phyloP scores from a whole-genome alignment of 2,797 vertebrate genomes.

The Tapirus indicus region DNA sequence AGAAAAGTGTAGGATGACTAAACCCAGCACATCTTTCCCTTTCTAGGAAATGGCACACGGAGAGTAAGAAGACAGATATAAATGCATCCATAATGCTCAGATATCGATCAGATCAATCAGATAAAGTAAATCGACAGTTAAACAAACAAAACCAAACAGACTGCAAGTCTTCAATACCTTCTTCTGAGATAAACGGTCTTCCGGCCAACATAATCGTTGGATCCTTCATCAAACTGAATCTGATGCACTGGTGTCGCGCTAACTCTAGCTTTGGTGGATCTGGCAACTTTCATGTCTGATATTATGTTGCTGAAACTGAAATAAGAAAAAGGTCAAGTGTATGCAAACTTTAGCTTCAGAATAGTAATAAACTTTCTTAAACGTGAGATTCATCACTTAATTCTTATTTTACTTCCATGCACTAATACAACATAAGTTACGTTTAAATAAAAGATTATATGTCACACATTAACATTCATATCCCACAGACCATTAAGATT shows the following conservation, averaged over 20 bases:
- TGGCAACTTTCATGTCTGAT: constrained; percentile 93
- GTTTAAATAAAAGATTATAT: not conserved
- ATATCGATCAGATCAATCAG: not conserved
- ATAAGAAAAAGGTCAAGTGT: constrained; percentile 62
- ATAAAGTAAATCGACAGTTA: not conserved
- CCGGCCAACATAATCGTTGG: constrained; percentile 74
- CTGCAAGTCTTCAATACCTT: constrained; percentile 81
- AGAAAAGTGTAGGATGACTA: not conserved
- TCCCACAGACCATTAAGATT: not conserved
- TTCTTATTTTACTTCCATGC: constrained; percentile 17
- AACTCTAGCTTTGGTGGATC: constrained; percentile 68
- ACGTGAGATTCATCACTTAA: not conserved
- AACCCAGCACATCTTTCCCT: not conserved
- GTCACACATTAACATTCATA: constrained; percentile 29
- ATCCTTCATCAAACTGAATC: constrained; percentile 91
- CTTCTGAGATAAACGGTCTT: not conserved
- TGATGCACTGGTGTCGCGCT: constrained; percentile 78
- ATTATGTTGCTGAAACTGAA: constrained; percentile 90
- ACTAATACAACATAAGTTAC: not conserved
- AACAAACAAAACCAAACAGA: not conserved
- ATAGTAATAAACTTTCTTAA: not conserved
- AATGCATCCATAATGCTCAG: not conserved
- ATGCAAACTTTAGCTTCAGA: not conserved
- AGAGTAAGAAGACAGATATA: not conserved
- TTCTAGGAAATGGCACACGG: not conserved